These are phyloP conservation scores for Cactoblastis cactorum DNA, from an alignment of 2,888 invertebrate genomes.

Conservation along the genomic window DNA sequence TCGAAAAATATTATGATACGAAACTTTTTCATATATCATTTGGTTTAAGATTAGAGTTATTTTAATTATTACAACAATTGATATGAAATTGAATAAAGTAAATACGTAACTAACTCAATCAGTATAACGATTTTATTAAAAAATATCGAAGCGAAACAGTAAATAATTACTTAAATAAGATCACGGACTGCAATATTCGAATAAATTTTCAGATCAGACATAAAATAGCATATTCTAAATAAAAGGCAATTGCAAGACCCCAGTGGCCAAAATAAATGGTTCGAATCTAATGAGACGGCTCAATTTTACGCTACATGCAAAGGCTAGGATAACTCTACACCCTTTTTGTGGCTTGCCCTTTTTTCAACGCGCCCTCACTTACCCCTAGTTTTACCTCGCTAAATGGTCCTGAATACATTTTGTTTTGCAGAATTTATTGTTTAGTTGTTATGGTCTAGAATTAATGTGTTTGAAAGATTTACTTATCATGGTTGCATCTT, in stretches of 20 bases:
- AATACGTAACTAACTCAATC: too few relatives aligned
- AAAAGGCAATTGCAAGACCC: conserved; percentile 22
- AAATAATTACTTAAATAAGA: too few relatives aligned
- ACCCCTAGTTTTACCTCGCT: conserved; percentile 2
- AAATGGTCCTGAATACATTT: conserved; percentile 3
- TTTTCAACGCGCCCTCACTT: background rate
- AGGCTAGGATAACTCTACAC: conserved; percentile 43
- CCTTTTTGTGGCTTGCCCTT: conserved; percentile 24
- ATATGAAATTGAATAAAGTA: too few relatives aligned
- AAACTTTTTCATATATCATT: too few relatives aligned
- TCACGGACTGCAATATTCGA: background rate
- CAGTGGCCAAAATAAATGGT: conserved; percentile 46
- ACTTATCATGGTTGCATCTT: too few relatives aligned
- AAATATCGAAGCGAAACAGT: too few relatives aligned
- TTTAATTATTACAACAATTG: too few relatives aligned
- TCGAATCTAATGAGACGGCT: conserved; percentile 48
- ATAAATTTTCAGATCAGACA: background rate
- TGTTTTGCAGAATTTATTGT: background rate
- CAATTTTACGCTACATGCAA: conserved; percentile 57
- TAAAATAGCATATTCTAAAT: conserved; percentile 14
- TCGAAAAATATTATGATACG: too few relatives aligned
- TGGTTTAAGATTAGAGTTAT: too few relatives aligned
- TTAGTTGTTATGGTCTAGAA: too few relatives aligned
- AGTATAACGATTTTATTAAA: too few relatives aligned
- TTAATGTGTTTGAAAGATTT: too few relatives aligned